Evolutionary conservation across 2,113 vertebrate species (phyloP).

Genomic region (Cottus gobio): DNA sequence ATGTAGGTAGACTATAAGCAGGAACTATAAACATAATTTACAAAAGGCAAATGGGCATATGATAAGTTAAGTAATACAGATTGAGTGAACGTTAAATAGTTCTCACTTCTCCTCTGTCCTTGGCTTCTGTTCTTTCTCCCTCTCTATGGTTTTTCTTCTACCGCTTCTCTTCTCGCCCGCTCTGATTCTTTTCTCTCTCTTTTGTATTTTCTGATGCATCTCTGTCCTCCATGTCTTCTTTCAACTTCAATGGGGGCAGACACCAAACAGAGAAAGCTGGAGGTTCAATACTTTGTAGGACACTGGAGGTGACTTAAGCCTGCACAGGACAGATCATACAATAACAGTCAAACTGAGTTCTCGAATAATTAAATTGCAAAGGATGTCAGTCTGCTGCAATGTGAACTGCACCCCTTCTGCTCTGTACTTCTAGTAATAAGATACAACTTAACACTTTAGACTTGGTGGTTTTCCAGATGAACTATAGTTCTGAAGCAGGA

Average conservation of each 20-base stretch:
- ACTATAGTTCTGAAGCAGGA: constrained; percentile 16
- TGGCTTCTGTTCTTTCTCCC: constrained; percentile 18
- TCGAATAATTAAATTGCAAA: not conserved
- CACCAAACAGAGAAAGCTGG: constrained; percentile 29
- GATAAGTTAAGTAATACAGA: too few species aligned
- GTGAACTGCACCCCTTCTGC: not conserved
- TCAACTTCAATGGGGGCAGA: constrained; percentile 42
- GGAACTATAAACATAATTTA: too few species aligned
- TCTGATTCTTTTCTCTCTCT: constrained; percentile 30
- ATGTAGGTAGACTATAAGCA: too few species aligned
- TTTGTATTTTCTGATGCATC: constrained; percentile 32
- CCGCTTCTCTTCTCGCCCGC: constrained; percentile 6
- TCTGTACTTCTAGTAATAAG: not conserved
- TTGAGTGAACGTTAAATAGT: too few species aligned
- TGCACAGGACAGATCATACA: constrained; percentile 8
- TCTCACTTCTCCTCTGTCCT: constrained; percentile 43
- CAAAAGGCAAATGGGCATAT: too few species aligned
- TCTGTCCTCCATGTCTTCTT: constrained; percentile 46
- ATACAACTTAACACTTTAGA: constrained; percentile 4
- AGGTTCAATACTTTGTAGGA: constrained; percentile 44
- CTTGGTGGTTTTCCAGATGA: not conserved
- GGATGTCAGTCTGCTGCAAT: not conserved
- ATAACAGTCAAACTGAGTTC: constrained; percentile 1
- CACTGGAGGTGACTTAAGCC: constrained; percentile 30
- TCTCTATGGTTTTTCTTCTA: not conserved